Evolutionary conservation across 2,888 invertebrate genomes (phyloP), one percentile per base, ranked within the genome.

Genomic region (Cataglyphis altisquamis): DNA sequence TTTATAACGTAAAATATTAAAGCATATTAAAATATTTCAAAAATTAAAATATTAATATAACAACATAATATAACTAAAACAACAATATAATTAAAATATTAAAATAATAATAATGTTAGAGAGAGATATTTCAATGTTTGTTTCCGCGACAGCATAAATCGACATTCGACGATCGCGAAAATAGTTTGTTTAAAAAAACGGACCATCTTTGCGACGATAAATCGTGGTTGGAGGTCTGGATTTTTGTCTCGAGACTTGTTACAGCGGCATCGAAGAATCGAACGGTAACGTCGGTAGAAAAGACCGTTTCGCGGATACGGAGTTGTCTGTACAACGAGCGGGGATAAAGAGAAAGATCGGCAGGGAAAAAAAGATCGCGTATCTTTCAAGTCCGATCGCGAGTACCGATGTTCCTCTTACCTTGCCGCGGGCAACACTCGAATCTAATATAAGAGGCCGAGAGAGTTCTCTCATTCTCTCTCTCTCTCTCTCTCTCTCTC

Each of bases 401-500:
- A 55, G 81, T 57, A 82, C 78, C 63, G 68, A 82, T 87, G 63
- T 63, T 74, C 52, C 74, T 75, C 77, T 81, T 84, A 87, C 89
- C 86, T 87, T 87, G 85, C 87, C 88, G 86, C 84, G 83, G 85
- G 86, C 78, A 83, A 41, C 82, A 66, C 55, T 52, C 63, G 55
- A 75, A 73, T 88, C 85, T 85, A 75, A 75, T 64, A 63, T 36
- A 36, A 36, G 32, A 81, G 62, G 60, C 60, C 41, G 18, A 63
- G 57, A 78, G 77, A 77, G 68, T 9, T 29, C 77, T 68, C 77
- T 41, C 15, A 15, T 12, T 45, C 15, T 45, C 45, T 18, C 41
- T 41, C 41, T 41, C 12, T 48, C 18, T 48, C 18, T 48, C 48
- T 48, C 48, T 48, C 18, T 48, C 18, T 48, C 48, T 48, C 48